Evolutionary conservation across 2,888 invertebrate species (phyloP).

Genomic region (Aricia artaxerxes): DNA sequence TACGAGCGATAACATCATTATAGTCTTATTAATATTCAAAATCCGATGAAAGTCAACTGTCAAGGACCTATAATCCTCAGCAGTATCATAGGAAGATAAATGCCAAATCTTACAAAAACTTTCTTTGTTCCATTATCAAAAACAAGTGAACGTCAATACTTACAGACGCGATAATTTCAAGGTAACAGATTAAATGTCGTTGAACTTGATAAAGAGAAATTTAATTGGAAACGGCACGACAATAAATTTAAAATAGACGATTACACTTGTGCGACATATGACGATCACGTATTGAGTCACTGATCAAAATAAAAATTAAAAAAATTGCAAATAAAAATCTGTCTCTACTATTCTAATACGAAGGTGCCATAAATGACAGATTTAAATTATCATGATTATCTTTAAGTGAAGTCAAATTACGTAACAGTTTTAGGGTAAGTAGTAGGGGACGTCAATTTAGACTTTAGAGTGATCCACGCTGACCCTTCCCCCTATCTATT

Average conservation of each 20-base stretch:
- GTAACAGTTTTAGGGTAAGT: background rate
- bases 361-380: background rate
- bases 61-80: slow-evolving; percentile 5
- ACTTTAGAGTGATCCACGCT: background rate
- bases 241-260: slow-evolving; percentile 13
- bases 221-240: slow-evolving; percentile 43
- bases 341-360: background rate
- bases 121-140: slow-evolving; percentile 34
- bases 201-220: slow-evolving; percentile 69
- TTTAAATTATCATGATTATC: background rate
- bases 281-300: background rate
- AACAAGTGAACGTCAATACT: slow-evolving; percentile 46
- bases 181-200: slow-evolving; percentile 70
- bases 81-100: background rate
- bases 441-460: background rate
- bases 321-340: background rate
- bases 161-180: slow-evolving; percentile 64
- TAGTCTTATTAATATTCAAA: background rate
- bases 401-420: background rate
- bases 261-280: slow-evolving; percentile 1
- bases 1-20: background rate
- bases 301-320: background rate
- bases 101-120: slow-evolving; percentile 2
- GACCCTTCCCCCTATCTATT: slow-evolving; percentile 13
- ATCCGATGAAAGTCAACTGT: slow-evolving; percentile 12